Evolutionary conservation across 2,113 vertebrate species (phyloP), one percentile per base, ranked within the genome.

Genomic region (Ochotona curzoniae): DNA sequence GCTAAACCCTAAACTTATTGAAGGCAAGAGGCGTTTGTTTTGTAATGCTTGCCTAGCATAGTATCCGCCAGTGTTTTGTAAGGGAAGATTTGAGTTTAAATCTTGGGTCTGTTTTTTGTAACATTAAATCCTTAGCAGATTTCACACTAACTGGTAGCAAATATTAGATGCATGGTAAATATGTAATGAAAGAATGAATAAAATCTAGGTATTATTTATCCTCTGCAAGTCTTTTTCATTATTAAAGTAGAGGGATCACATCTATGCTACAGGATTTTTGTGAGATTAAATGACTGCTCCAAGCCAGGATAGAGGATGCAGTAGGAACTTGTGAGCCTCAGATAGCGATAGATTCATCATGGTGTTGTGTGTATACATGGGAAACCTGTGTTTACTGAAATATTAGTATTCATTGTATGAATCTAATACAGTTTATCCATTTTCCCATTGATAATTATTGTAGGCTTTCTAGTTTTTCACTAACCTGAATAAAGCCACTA

Each of bases 191-290:
- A 61, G 54, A 83, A 28, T 64, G 7, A 84, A 57, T 74, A 87
- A 49, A 63, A 57, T 83, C 49, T 89, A 21, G 63, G 2, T 83
- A 70, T 83, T 74, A 35, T n/a, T 91, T 47, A 81, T 85, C 51
- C n/a, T 90, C 35, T 84, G 1, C 80, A 35, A 67, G 79, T 91
- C 51, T 86, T 94, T 93, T 94, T 57, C n/a, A 83, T 76, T 92
- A 73, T 76, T 89, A 93, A 71, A 82, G 73, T 30, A 6, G 61
- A 82, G 3, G 44, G 10, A 26, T 61, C 14, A 14, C 61, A 47
- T 71, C 61, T 81, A 11, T 11, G 6, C 82, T 82, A 38, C 66
- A 70, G 49, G 4, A 4, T 87, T 85, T 73, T 15, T 80, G 18
- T 76, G 78, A 54, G 44, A 67, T 76, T 92, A 87, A 92, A 63